These are phyloP conservation scores for Drosophila biarmipes DNA, from an alignment of 1,140 invertebrate species.

Conservation along the genomic window DNA sequence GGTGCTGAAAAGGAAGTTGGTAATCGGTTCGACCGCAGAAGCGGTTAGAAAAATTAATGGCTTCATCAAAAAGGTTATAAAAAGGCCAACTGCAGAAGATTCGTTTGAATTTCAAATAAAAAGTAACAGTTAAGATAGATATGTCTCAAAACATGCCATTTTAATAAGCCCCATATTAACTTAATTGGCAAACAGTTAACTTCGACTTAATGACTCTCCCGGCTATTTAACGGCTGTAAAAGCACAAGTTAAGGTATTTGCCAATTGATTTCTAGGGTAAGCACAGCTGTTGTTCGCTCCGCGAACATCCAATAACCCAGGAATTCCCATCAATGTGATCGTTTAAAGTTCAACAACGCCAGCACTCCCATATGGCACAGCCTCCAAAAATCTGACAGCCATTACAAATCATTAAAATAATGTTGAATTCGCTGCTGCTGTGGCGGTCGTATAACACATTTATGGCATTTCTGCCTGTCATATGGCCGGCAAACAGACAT, in stretches of 20 bases:
- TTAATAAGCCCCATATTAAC: not conserved
- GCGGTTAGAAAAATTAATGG: conserved; percentile 8
- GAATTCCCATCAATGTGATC: conserved; percentile 25
- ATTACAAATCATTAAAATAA: conserved; percentile 72
- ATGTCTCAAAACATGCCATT: too few relatives aligned
- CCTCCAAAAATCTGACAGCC: conserved; percentile 64
- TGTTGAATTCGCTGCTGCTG: conserved; percentile 45
- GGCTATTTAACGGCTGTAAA: not conserved
- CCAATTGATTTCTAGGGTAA: conserved; percentile 18
- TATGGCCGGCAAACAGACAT: conserved; percentile 70
- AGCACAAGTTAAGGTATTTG: not conserved
- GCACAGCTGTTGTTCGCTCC: not conserved
- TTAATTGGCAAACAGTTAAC: not conserved
- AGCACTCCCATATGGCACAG: conserved; percentile 42
- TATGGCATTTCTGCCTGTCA: conserved; percentile 67
- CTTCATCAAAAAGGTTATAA: conserved; percentile 4
- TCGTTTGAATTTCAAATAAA: not conserved
- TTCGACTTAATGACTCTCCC: not conserved
- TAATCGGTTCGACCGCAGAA: conserved; percentile 35
- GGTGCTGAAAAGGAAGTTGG: conserved; percentile 45
- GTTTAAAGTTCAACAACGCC: conserved; percentile 11
- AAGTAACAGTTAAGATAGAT: not conserved
- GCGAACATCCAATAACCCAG: not conserved
- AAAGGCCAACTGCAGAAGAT: not conserved
- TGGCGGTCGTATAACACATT: conserved; percentile 54